Conservation (phyloP, 2,113 vertebrate genomes). For the Pituophis catenifer region DNA sequence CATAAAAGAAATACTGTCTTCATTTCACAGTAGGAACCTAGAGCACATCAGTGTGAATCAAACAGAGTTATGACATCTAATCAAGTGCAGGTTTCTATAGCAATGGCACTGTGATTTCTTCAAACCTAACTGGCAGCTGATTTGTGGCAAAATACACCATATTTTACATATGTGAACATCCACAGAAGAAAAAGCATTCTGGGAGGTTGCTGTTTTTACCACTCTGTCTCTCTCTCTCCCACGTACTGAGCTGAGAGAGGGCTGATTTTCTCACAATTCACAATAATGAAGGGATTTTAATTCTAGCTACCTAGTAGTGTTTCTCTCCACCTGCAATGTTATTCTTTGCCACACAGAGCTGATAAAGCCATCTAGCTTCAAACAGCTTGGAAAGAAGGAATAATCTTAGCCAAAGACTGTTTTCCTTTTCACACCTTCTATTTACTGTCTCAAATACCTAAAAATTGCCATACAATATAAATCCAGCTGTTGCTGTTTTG, state of each 20-base stretch:
- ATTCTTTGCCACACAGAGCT: neutral
- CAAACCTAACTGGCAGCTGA: neutral
- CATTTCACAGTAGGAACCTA: neutral
- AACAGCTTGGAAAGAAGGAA: neutral
- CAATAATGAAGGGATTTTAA: neutral
- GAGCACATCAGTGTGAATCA: neutral
- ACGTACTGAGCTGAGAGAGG: neutral
- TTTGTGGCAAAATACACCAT: neutral
- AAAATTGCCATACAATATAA: neutral
- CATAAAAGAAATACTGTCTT: neutral
- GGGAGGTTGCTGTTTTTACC: neutral
- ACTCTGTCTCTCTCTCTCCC: neutral
- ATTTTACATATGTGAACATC: neutral
- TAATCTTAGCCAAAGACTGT: neutral
- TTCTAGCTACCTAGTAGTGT: neutral
- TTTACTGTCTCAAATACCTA: neutral
- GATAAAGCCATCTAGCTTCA: neutral
- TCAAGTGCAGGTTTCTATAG: slow-evolving; percentile 29
- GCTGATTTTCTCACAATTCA: neutral
- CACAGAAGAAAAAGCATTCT: neutral
- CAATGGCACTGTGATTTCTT: neutral
- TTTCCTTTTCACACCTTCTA: neutral
- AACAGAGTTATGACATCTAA: slow-evolving; percentile 15
- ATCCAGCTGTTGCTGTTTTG: neutral
- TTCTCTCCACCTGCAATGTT: neutral